These are phyloP conservation scores for Macroramphosus scolopax DNA, from an alignment of 2,797 vertebrate genomes.

Conservation along the genomic window DNA sequence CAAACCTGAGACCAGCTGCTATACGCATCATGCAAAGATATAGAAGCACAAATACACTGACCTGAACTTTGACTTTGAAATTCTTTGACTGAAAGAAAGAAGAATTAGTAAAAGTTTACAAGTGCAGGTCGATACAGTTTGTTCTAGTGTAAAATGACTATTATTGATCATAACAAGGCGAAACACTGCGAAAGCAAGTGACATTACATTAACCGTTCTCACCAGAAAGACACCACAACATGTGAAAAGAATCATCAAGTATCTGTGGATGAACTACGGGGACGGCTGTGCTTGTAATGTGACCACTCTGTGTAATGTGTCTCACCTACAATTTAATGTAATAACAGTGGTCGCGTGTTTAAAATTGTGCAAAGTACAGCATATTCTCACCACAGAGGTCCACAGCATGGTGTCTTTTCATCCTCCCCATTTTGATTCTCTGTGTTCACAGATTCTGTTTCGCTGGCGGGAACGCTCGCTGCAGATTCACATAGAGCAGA, in stretches of 20 bases:
- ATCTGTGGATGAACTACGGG: too few species aligned
- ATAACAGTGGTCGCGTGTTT: neutral
- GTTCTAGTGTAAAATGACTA: too few species aligned
- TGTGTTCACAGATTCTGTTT: constrained; percentile 94
- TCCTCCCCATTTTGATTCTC: constrained; percentile 91
- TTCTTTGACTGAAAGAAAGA: constrained; percentile 90
- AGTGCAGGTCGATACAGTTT: too few species aligned
- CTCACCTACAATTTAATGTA: too few species aligned
- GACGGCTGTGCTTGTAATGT: too few species aligned
- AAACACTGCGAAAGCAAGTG: too few species aligned
- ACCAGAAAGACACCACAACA: too few species aligned
- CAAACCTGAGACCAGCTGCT: too few species aligned
- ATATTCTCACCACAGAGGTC: constrained; percentile 87
- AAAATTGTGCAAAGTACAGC: constrained; percentile 9
- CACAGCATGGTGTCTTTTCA: constrained; percentile 86
- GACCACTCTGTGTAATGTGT: too few species aligned
- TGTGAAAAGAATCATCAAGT: too few species aligned
- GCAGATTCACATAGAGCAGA: constrained; percentile 56
- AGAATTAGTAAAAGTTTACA: constrained; percentile 35
- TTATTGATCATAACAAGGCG: too few species aligned
- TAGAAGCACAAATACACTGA: constrained; percentile 77
- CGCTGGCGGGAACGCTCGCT: constrained; percentile 95
- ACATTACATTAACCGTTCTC: too few species aligned
- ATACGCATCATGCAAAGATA: constrained; percentile 10
- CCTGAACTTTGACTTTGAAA: constrained; percentile 99